Conservation (phyloP, 2,888 invertebrate genomes). For the Raillietiella orientalis region DNA sequence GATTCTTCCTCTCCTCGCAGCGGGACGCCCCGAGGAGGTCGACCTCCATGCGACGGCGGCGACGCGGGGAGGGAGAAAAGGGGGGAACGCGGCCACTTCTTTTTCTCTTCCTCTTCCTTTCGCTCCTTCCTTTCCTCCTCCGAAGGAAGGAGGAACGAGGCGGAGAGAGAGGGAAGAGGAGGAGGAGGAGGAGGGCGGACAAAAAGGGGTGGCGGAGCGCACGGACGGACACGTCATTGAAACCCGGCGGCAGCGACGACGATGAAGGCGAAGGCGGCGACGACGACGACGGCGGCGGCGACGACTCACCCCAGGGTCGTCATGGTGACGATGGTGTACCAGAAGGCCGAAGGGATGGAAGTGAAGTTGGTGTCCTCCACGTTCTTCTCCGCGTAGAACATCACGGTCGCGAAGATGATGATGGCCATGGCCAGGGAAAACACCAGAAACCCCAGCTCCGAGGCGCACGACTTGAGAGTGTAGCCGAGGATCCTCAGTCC, state of each 20-base stretch:
- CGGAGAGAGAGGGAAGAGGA: slow-evolving; percentile 1
- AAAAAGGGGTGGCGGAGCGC: slow-evolving; percentile 4
- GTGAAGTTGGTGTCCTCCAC: slow-evolving; percentile 89
- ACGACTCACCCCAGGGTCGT: slow-evolving; percentile 81
- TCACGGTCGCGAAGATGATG: slow-evolving; percentile 98
- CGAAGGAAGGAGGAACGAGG: too few species aligned
- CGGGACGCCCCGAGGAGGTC: too few species aligned
- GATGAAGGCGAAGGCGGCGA: too few species aligned
- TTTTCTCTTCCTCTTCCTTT: too few species aligned
- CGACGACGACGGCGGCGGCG: too few species aligned
- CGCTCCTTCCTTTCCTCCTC: too few species aligned
- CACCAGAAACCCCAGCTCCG: slow-evolving; percentile 92
- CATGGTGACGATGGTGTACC: slow-evolving; percentile 99
- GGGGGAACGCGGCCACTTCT: too few species aligned
- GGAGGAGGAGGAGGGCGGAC: slow-evolving; percentile 4
- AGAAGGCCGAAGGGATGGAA: slow-evolving; percentile 97
- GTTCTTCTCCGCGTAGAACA: slow-evolving; percentile 99
- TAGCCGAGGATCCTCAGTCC: slow-evolving; percentile 94
- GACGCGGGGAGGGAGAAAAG: too few species aligned
- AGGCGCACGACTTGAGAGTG: slow-evolving; percentile 93
- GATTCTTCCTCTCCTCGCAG: too few species aligned
- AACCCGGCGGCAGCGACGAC: slow-evolving; percentile 11
- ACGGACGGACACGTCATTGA: slow-evolving; percentile 9
- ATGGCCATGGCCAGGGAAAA: slow-evolving; percentile 99
- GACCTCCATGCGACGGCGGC: too few species aligned